Base-by-base conservation (phyloP, 37 sponge, comb jelly and placozoan species). In the Oopsacas minuta region DNA sequence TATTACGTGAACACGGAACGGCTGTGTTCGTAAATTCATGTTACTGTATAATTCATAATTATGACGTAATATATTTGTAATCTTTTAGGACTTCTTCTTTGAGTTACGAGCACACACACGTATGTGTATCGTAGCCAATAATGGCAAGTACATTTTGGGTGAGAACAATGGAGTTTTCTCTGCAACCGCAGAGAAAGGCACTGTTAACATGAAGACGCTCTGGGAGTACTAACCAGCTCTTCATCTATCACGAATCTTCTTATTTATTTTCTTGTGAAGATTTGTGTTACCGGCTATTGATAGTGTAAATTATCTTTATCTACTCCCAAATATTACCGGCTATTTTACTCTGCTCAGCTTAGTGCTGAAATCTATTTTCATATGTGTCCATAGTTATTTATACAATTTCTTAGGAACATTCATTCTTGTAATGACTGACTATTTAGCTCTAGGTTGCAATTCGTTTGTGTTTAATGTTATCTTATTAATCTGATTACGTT, bases 91-190 rank as follows among this genome's bases (percentile, higher is more conserved):
- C 75, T 91, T 93, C 85, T 87, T 84, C 86, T 83, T 95, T 0
- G 93, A 95, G 88, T 69, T 95, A 36, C 89, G 91, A 36, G 93
- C 89, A 23, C 96, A 93, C 83, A 91, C 92, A 0, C 90, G 81
- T 52, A 88, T 95, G 90, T 35, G 85, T 52, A 89, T 95, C 83
- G 37, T 84, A 8, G 85, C 90, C 7, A 87, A 88, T 28, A 90
- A 90, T 39, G 93, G 90, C n/a, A 82, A 91, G n/a, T 90, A 83
- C 83, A 35, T 95, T 81, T 51, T 52, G 34, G 91, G 89, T 0
- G 87, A 85, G 37, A 89, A 88, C 42, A 93, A 90, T 37, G 96
- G 96, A 1, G 36, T 37, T 1, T 90, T 92, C 87, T 36, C 84
- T 25, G 90, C 92, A 0, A 49, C 83, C 28, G 89, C 84, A 34